Percentiles rank a stretch among this genome's conserved stretches.
Evolutionary conservation across 2,113 vertebrate genomes (phyloP).

Genomic region (Hippolais icterina): DNA sequence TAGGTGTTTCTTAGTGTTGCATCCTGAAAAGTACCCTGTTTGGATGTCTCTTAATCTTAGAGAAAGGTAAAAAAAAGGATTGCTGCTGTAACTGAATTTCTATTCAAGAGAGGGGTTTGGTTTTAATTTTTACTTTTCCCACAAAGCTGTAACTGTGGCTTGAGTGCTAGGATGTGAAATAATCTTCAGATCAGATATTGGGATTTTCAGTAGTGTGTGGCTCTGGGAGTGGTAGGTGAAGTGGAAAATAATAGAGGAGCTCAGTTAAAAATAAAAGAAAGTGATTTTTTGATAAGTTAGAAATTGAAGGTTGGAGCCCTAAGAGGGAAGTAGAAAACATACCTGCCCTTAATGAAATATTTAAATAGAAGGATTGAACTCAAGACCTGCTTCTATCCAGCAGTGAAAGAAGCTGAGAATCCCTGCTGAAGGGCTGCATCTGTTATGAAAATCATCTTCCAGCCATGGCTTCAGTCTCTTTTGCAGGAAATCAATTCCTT

Average conservation of each 20-base stretch:
- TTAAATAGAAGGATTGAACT: conserved; percentile 48
- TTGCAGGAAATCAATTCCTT: conserved; percentile 62
- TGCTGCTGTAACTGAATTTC: neutral
- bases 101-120: neutral
- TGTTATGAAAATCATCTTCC: conserved; percentile 57
- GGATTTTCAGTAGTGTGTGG: neutral
- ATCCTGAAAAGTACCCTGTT: neutral
- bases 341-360: conserved; percentile 50
- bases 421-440: conserved; percentile 59
- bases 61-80: neutral
- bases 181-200: neutral
- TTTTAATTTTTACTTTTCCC: neutral
- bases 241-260: neutral
- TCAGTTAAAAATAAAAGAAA: neutral
- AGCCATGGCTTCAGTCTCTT: conserved; percentile 41
- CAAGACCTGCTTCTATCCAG: conserved; percentile 48
- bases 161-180: neutral
- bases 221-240: neutral
- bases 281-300: neutral
- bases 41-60: neutral
- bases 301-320: neutral
- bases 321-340: neutral
- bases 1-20: neutral
- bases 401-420: conserved; percentile 48
- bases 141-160: neutral